A percentile compares a stretch with the other conserved stretches of the same genome.
Conservation (phyloP, 1,140 invertebrate genomes). For the Philopotamus ludificatus region DNA sequence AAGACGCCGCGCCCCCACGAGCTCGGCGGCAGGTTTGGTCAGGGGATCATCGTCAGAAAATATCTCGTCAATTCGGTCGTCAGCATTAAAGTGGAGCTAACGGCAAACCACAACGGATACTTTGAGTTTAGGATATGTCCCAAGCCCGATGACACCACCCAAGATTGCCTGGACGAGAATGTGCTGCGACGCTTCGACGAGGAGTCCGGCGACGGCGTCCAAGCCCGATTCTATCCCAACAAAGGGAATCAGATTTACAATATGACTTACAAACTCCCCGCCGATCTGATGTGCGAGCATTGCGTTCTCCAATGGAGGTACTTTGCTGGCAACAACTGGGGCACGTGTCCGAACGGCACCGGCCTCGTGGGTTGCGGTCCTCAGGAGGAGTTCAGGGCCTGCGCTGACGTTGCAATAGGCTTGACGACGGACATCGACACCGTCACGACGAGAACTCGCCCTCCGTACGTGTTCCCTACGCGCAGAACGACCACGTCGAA, state of each 20-base stretch:
- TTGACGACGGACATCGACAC: conserved; percentile 32
- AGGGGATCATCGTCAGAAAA: conserved; percentile 74
- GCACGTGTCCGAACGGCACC: conserved; percentile 68
- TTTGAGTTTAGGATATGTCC: conserved; percentile 87
- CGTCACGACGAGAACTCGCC: conserved; percentile 46
- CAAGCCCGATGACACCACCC: conserved; percentile 59
- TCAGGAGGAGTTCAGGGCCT: conserved; percentile 85
- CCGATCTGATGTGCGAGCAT: conserved; percentile 68
- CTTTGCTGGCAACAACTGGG: conserved; percentile 79
- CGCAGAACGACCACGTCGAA: conserved; percentile 46
- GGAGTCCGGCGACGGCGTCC: conserved; percentile 45
- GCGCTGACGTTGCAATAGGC: conserved; percentile 74
- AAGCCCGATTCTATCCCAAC: conserved; percentile 68
- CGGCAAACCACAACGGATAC: conserved; percentile 78
- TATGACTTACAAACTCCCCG: conserved; percentile 68
- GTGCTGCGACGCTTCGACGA: conserved; percentile 53
- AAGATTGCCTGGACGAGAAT: conserved; percentile 76
- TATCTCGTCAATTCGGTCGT: conserved; percentile 69
- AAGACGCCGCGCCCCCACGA: conserved; percentile 75
- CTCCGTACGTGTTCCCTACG: conserved; percentile 48
- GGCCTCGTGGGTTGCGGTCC: conserved; percentile 78
- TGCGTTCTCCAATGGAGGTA: conserved; percentile 83
- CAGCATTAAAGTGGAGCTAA: conserved; percentile 73
- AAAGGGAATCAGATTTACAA: conserved; percentile 78
- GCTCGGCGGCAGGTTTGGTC: conserved; percentile 78